Percentiles rank a stretch among this genome's conserved stretches.
These are phyloP conservation scores for Eciton burchellii DNA, from an alignment of 1,140 invertebrate species.

Conservation along the genomic window DNA sequence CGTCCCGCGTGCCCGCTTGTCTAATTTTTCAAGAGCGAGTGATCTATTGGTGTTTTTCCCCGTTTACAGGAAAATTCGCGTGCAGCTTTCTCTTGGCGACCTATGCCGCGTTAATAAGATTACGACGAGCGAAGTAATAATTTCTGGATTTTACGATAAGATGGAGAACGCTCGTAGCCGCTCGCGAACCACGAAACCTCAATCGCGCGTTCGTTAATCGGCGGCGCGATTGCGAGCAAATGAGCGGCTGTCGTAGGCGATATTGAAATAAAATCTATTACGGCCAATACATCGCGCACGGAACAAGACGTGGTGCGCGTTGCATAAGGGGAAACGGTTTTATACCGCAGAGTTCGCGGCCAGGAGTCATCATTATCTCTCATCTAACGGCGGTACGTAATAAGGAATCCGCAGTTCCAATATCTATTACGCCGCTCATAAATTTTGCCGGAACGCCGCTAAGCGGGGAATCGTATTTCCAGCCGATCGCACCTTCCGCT, in stretches of 20 bases:
- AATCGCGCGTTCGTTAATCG: conserved; percentile 43
- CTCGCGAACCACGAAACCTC: background rate
- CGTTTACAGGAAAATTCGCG: conserved; percentile 11
- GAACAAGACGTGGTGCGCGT: conserved; percentile 46
- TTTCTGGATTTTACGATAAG: conserved; percentile 46
- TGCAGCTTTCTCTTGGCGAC: conserved; percentile 27
- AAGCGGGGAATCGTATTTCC: conserved; percentile 72
- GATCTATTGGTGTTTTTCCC: conserved; percentile 32
- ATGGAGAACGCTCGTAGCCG: background rate
- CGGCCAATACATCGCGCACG: conserved; percentile 49
- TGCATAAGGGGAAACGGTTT: conserved; percentile 56
- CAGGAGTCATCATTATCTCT: conserved; percentile 72
- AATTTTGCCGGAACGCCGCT: conserved; percentile 65
- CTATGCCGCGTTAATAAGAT: conserved; percentile 25
- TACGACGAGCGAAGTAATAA: conserved; percentile 27
- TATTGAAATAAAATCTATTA: conserved; percentile 67
- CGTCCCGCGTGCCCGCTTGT: background rate
- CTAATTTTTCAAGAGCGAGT: conserved; percentile 21
- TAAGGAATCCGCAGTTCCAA: conserved; percentile 72
- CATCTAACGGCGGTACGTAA: conserved; percentile 71
- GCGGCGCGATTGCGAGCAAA: conserved; percentile 36
- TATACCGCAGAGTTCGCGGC: conserved; percentile 65
- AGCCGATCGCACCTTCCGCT: conserved; percentile 64
- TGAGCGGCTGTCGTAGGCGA: conserved; percentile 37
- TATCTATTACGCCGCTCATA: conserved; percentile 72